Evolutionary conservation across 2,888 invertebrate species (phyloP).

Genomic region (Sphaerophoria rueppellii): DNA sequence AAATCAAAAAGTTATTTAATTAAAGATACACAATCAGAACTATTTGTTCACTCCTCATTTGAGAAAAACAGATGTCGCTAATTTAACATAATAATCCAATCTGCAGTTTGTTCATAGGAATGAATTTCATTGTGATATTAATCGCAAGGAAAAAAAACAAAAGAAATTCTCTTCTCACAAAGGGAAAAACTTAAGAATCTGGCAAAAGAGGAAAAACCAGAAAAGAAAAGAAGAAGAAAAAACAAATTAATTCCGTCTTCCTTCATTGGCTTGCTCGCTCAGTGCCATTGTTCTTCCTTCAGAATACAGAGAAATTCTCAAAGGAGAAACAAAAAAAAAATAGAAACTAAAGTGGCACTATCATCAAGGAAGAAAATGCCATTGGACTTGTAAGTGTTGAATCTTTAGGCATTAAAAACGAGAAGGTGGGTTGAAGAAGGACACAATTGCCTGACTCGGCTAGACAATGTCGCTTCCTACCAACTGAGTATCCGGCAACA

Average conservation of each 20-base stretch:
- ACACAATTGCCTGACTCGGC: constrained; percentile 16
- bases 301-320: constrained; percentile 25
- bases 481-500: constrained; percentile 17
- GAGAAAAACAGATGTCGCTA: constrained; percentile 48
- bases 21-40: constrained; percentile 54
- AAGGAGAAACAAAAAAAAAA: constrained; percentile 31
- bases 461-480: constrained; percentile 44
- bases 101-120: constrained; percentile 40
- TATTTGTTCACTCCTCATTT: constrained; percentile 49
- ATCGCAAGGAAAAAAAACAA: constrained; percentile 36
- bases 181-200: not conserved
- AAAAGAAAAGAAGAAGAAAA: constrained; percentile 13
- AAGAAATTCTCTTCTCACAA: not conserved
- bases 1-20: constrained; percentile 59
- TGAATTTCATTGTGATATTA: constrained; percentile 43
- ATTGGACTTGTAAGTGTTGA: constrained; percentile 35
- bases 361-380: constrained; percentile 21
- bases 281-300: constrained; percentile 39
- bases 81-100: constrained; percentile 51
- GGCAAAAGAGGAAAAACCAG: not conserved
- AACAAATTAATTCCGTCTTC: constrained; percentile 54
- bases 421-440: not conserved
- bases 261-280: constrained; percentile 13
- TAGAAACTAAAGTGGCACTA: constrained; percentile 28
- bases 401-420: constrained; percentile 41